phyloP scores from a whole-genome alignment of 1,140 invertebrate genomes.

The Theocolax elegans region DNA sequence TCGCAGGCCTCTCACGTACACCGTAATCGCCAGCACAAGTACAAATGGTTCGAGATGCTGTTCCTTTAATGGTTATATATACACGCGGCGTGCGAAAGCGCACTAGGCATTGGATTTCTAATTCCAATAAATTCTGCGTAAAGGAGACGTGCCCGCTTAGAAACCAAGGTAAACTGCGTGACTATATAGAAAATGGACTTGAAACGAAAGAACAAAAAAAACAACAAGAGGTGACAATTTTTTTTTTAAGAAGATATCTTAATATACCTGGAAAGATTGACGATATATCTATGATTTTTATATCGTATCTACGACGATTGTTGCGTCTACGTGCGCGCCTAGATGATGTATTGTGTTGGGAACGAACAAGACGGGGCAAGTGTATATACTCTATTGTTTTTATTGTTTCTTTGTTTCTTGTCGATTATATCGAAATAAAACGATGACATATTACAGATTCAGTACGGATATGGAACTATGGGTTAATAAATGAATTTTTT shows the following conservation, averaged over 20 bases:
- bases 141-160: slow-evolving; percentile 48
- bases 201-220: neutral
- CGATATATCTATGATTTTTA: neutral
- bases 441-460: no score
- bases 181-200: neutral
- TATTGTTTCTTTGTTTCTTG: no score
- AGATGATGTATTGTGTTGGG: no score
- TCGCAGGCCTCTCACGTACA: slow-evolving; percentile 57
- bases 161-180: neutral
- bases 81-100: slow-evolving; percentile 45
- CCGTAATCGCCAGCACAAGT: slow-evolving; percentile 54
- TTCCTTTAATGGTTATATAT: slow-evolving; percentile 58
- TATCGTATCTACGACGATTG: neutral
- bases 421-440: no score
- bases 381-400: no score
- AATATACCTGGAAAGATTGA: slow-evolving; percentile 1
- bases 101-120: slow-evolving; percentile 56
- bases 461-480: no score
- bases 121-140: slow-evolving; percentile 59
- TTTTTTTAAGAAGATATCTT: neutral
- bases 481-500: no score
- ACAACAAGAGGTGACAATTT: neutral
- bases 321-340: slow-evolving; percentile 33
- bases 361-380: no score
- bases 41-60: slow-evolving; percentile 55